Base-by-base conservation (phyloP, 2,113 vertebrate species). In the Corythaeola cristata region DNA sequence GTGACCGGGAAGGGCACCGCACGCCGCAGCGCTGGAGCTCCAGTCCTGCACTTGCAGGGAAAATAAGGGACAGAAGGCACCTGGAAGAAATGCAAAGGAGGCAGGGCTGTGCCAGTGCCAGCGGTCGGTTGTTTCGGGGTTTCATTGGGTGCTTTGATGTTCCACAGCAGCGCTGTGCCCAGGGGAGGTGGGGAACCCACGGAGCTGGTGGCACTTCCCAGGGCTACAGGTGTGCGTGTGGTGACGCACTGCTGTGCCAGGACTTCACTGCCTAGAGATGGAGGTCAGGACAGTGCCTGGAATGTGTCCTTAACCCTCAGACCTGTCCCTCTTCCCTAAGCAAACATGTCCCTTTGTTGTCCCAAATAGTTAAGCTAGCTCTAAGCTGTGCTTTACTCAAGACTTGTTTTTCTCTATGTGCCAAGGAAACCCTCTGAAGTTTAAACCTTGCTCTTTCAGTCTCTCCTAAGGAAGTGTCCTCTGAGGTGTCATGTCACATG, bases 61-160 rank as follows among this genome's bases (percentile, higher is more conserved):
- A 49, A 33, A 41, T 0, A 6, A 1, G 39, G 30, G 39, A 59
- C 74, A 37, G 22, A 58, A 62, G 55, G 41, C 52, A 18, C 39
- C 80, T 56, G 60, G 47, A 11, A 20, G 35, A 5, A 19, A 23
- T 4, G 62, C n/a, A 4, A 4, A 1, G 1, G 5, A 12, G 24
- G 39, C 10, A 3, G 1, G 15, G 75, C 64, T 7, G 77, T 23
- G 56, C 27, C 32, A 1, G 23, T 0, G 26, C 32, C 6, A 8
- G 13, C 8, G 0, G 8, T 1, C 0, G 5, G 45, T 2, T 12
- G 11, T 1, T 5, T 2, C 2, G 58, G 16, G 2, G 3, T 22
- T 30, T 8, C 32, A 2, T 69, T 0, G 66, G 27, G 44, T 30
- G 73, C 59, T 64, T 9, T 8, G 1, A 0, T 32, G 1, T 4